These are phyloP conservation scores for Noctua janthina DNA, from an alignment of 2,888 invertebrate genomes.

Conservation along the genomic window DNA sequence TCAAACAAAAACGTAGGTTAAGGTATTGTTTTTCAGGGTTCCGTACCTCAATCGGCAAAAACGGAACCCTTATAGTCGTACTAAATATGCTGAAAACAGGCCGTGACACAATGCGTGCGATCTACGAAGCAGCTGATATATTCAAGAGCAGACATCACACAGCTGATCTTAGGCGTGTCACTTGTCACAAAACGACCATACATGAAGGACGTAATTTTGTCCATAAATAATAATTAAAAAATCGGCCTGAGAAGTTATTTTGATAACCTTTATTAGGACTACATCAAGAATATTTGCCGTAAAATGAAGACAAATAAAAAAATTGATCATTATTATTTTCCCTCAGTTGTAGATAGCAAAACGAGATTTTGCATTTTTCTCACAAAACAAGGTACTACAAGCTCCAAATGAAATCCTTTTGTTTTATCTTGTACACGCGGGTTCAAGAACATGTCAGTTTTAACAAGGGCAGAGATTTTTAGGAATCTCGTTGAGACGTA, in stretches of 20 bases:
- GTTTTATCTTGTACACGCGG: slow-evolving; percentile 23
- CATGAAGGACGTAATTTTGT: slow-evolving; percentile 6
- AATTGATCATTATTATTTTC: not conserved
- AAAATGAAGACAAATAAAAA: not conserved
- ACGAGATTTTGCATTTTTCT: slow-evolving; percentile 15
- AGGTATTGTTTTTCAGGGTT: no score
- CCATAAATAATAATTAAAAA: slow-evolving; percentile 8
- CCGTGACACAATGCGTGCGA: no score
- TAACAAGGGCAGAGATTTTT: slow-evolving; percentile 50
- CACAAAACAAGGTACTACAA: slow-evolving; percentile 11
- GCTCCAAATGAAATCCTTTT: slow-evolving; percentile 41
- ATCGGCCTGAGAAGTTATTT: slow-evolving; percentile 12
- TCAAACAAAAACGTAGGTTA: not conserved
- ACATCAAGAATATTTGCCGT: not conserved
- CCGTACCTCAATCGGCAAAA: no score
- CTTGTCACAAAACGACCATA: slow-evolving; percentile 14
- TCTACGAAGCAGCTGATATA: slow-evolving; percentile 33
- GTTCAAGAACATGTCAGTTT: slow-evolving; percentile 37
- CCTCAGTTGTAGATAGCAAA: not conserved
- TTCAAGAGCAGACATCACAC: slow-evolving; percentile 36
- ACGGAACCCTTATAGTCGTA: no score
- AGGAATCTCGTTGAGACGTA: slow-evolving; percentile 34
- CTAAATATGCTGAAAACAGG: not conserved
- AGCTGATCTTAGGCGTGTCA: not conserved
- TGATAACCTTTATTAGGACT: not conserved